Conservation (phyloP, 2,113 vertebrate genomes). For the Ochotona princeps region DNA sequence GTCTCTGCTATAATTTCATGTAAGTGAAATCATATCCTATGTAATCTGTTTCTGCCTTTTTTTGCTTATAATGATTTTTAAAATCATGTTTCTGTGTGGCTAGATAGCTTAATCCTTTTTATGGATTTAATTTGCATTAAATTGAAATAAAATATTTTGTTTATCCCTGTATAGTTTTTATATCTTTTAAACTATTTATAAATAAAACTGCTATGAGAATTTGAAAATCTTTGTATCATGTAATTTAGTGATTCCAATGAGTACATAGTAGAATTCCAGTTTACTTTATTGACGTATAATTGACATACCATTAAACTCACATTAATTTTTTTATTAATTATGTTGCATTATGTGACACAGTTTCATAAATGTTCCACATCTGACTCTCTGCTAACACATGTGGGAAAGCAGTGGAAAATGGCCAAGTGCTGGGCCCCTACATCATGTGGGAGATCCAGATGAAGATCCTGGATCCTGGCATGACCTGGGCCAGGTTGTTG, state of each 20-base stretch:
- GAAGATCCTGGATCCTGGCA: too few relatives aligned
- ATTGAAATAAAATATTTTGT: too few relatives aligned
- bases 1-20: not conserved
- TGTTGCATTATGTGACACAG: too few relatives aligned
- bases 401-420: too few relatives aligned
- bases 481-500: too few relatives aligned
- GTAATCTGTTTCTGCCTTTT: not conserved
- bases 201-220: not conserved
- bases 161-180: too few relatives aligned
- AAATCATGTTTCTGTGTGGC: not conserved
- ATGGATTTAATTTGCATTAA: not conserved
- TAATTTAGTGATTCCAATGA: not conserved
- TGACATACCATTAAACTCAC: not conserved
- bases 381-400: too few relatives aligned
- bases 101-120: not conserved
- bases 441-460: too few relatives aligned
- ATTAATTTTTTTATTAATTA: too few relatives aligned
- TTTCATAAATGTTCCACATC: too few relatives aligned
- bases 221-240: not conserved
- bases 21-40: not conserved
- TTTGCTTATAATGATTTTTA: not conserved
- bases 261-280: not conserved
- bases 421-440: too few relatives aligned
- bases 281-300: not conserved
- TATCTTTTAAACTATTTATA: not conserved